Base-by-base conservation (phyloP, 2,113 vertebrate genomes). In the Sceloporus undulatus region DNA sequence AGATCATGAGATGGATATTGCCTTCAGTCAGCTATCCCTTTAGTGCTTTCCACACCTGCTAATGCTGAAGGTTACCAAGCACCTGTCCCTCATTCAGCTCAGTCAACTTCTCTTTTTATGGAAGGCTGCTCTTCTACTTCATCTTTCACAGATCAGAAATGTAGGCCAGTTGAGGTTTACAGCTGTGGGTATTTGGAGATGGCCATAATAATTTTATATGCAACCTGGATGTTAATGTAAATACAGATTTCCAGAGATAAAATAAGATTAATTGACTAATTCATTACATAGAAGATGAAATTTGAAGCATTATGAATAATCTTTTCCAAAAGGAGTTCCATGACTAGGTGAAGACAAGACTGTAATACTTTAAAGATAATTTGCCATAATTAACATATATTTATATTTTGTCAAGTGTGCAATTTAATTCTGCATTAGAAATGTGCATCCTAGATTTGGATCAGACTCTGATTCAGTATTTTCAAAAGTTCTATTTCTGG, bases 81-180 rank as follows among this genome's bases (percentile, higher is more conserved):
- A 71, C 42, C 62, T 78, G 85, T 70, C 52, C 23, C 68, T 92
- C 87, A 59, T 21, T 52, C 34, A 86, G 0, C 0, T 81, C 4
- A 38, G 5, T 40, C 16, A 38, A 19, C 81, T 18, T 14, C 71
- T 52, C 2, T 82, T 3, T 7, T 85, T 86, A 38, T 70, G 74
- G 34, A 91, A 54, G 84, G 25, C 83, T 84, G 52, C 40, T 77
- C 59, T 83, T 82, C 29, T 34, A 85, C 40, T 0, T n/a, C 2
- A 19, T 27, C 40, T 85, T 85, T 88, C 85, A 9, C 13, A 62
- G 2, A n/a, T 74, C 11, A 48, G 56, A 85, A 40, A 29, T 62
- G 11, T 13, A 54, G 78, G 19, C 0, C 59, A n/a, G 86, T 81
- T 88, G 76, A 87, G 13, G 77, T 84, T 94, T 87, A 82, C 25